Base-by-base conservation (phyloP, 2,113 vertebrate species). In the Spermophilus dauricus region DNA sequence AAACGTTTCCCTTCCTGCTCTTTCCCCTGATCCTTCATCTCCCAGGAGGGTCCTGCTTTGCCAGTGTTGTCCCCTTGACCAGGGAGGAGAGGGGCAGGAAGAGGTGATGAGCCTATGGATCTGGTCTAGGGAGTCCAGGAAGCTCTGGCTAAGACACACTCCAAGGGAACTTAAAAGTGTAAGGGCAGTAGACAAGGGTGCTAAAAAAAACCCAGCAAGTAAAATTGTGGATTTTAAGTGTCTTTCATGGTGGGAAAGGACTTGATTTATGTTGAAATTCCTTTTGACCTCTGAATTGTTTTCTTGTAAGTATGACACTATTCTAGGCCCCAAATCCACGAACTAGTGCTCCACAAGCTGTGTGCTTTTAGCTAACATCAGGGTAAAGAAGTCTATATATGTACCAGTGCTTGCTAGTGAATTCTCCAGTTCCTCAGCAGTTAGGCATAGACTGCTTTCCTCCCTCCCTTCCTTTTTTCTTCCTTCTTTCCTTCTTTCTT, bases 261-360 rank as follows among this genome's bases (percentile, higher is more conserved):
- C 42, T 69, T 75, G 39, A 45, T 61, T 76, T 26, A 34, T 17
- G 39, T 14, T 73, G 42, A 90, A 95, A 53, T 48, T 45, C 39
- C 53, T 84, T 78, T 82, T 92, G 85, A 70, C 32, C 61, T 92
- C 67, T 34, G 53, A 37, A n/a, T 13, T 81, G 7, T 37, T 32
- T 81, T 92, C 80, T 95, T 86, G 78, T n/a, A 94, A 87, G 28
- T 26, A 9, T 67, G 77, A 95, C 39, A 73, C 7, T 37, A 80
- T 34, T 75, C 69, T 14, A 20, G 26, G 67, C n/a, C 67, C 61
- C 18, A 58, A 89, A 86, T 39, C 61, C 4, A 0, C 5, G 17
- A 42, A 37, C 37, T 77, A 48, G 32, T 8, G 10, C 28, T 88
- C 91, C 39, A 76, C 6, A 87, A 76, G 37, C 34, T 72, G 24